Evolutionary conservation across 2,113 vertebrate genomes (phyloP).

Genomic region (Epinephelus lanceolatus): DNA sequence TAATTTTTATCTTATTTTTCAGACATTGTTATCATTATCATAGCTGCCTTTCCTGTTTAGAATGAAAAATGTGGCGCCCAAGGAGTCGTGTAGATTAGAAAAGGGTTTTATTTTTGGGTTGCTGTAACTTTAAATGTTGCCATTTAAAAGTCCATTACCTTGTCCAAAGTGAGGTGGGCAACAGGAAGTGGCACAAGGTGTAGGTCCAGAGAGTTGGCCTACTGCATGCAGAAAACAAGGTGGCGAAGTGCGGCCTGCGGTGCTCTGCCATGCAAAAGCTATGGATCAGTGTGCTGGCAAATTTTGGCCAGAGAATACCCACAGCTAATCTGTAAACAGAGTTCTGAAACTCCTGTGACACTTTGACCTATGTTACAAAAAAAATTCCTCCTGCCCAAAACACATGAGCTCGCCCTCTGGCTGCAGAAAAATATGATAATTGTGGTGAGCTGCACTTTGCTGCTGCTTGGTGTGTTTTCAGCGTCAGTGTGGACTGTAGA

Average conservation of each 20-base stretch:
- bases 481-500: too few species aligned
- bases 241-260: too few species aligned
- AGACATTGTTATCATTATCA: background rate
- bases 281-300: too few species aligned
- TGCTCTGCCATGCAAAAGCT: too few species aligned
- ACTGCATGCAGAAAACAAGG: too few species aligned
- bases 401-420: background rate
- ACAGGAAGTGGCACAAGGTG: background rate
- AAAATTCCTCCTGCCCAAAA: background rate
- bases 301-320: too few species aligned
- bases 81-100: rapidly evolving
- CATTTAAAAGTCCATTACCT: background rate
- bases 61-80: background rate
- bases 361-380: background rate
- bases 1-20: too few species aligned
- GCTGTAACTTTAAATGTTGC: background rate
- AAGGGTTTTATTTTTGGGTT: background rate
- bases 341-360: background rate
- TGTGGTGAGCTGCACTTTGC: background rate
- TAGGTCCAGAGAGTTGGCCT: too few species aligned
- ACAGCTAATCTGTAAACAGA: background rate
- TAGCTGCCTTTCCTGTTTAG: background rate
- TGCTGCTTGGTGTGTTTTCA: too few species aligned
- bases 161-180: background rate
- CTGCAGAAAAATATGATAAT: background rate